Evolutionary conservation across 2,888 invertebrate species (phyloP), one percentile per base, ranked within the genome.

Genomic region (Andrena flavipes): DNA sequence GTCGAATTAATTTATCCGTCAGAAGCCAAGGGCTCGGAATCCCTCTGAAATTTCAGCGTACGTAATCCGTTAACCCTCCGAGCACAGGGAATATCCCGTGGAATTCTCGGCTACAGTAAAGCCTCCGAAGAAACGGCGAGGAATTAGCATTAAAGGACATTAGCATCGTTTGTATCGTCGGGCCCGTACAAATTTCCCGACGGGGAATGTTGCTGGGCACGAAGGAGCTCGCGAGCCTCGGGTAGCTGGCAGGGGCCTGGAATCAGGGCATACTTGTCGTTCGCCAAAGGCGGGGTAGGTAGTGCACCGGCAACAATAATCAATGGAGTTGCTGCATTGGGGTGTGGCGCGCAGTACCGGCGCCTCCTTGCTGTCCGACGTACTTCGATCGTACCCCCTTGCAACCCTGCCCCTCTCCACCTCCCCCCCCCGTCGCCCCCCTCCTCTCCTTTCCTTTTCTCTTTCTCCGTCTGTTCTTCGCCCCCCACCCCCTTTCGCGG

Each of bases 301-400:
- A 90, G 88, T 90, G 90, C 90, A 91, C 88, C 86, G 85, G 91
- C 92, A 92, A 93, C 93, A 93, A 93, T 93, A 93, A 93, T 93
- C 93, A 93, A 93, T 93, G 93, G 91, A 93, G 93, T 91, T 91
- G 91, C 92, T 92, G 92, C 92, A 92, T 91, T 89, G 91, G 93
- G 93, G 92, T 93, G 93, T 93, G 93, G 93, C 92, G 91, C 92
- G 86, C 91, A 90, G 90, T 91, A 84, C 88, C 90, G 91, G 92
- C 91, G 91, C 89, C 89, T 92, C 90, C 91, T 89, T 89, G 92
- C 92, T 91, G 92, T 92, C 92, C 91, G 90, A 90, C 90, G 89
- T 91, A 86, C 91, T 92, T 91, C 91, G 92, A 92, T 93, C 92
- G 91, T 90, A 83, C 88, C 85, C 84, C 87, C 87, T 86, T 87